Conservation (phyloP, 2,113 vertebrate genomes). For the Damaliscus lunatus region DNA sequence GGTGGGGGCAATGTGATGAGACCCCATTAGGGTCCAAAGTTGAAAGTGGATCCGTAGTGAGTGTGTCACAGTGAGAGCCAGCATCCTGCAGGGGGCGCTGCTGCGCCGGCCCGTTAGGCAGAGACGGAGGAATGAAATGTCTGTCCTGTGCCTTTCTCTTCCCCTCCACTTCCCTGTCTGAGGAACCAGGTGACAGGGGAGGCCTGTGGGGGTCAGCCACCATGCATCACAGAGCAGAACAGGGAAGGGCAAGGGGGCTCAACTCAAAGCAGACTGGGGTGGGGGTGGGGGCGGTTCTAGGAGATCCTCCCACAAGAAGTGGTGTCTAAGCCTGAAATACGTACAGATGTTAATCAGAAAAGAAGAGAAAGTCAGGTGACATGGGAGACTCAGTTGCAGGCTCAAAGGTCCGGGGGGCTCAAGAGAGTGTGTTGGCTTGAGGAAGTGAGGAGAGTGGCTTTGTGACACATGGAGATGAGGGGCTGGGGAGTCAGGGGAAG, state of each 20-base stretch:
- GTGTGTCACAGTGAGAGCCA: background rate
- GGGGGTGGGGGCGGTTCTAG: background rate
- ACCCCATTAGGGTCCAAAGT: background rate
- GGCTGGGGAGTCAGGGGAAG: background rate
- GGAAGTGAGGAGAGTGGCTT: background rate
- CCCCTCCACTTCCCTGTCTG: too few species aligned
- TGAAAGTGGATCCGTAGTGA: too few species aligned
- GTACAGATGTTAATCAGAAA: background rate
- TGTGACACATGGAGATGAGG: background rate
- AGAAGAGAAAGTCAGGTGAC: background rate
- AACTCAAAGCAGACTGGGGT: background rate
- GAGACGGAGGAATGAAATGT: background rate
- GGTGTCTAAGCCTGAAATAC: background rate
- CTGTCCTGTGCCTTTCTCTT: background rate
- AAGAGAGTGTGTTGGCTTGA: background rate
- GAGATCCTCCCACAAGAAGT: background rate
- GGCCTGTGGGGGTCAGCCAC: background rate
- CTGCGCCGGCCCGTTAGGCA: background rate
- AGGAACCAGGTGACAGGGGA: background rate
- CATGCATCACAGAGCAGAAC: background rate
- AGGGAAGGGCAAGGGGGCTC: background rate
- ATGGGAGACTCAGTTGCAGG: background rate
- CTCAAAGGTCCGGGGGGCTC: background rate
- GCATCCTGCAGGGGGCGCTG: background rate
- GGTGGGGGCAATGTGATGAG: background rate